These are phyloP conservation scores for Simalia tracyae DNA, from an alignment of 2,797 vertebrate genomes.

Conservation along the genomic window DNA sequence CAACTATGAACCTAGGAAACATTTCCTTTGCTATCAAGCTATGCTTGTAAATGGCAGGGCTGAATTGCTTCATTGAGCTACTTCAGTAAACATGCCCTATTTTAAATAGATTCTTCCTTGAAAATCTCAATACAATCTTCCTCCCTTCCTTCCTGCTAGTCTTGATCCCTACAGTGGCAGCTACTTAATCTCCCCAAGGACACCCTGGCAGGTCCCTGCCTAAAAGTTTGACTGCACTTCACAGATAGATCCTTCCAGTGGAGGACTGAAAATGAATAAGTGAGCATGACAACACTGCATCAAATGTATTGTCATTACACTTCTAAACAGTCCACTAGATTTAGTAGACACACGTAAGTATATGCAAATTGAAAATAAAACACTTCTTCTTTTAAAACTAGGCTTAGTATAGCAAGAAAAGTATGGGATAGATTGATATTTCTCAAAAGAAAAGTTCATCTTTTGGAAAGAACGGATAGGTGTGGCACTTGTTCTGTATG, in stretches of 20 bases:
- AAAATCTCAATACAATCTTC: background rate
- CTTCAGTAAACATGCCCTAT: background rate
- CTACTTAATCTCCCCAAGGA: background rate
- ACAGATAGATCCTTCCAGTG: background rate
- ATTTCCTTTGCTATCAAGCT: background rate
- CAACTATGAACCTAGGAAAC: too few species aligned
- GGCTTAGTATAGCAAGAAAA: background rate
- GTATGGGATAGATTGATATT: background rate
- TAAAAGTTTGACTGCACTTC: constrained; percentile 2
- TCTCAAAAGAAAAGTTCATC: background rate
- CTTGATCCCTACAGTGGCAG: constrained; percentile 19
- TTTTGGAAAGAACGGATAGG: background rate
- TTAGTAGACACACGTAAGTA: background rate
- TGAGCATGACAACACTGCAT: background rate
- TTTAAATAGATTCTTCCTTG: background rate
- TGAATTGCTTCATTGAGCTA: background rate
- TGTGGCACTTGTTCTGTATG: background rate
- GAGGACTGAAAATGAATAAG: background rate
- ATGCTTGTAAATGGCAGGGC: background rate
- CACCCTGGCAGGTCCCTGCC: background rate
- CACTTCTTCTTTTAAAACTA: background rate
- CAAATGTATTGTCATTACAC: background rate
- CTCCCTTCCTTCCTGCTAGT: background rate
- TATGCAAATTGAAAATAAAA: background rate
- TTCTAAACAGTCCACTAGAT: background rate